Percentiles rank a stretch among this genome's conserved stretches.
Evolutionary conservation across 2,797 vertebrate genomes (phyloP).

Genomic region (Dendrocincla tyrannina): DNA sequence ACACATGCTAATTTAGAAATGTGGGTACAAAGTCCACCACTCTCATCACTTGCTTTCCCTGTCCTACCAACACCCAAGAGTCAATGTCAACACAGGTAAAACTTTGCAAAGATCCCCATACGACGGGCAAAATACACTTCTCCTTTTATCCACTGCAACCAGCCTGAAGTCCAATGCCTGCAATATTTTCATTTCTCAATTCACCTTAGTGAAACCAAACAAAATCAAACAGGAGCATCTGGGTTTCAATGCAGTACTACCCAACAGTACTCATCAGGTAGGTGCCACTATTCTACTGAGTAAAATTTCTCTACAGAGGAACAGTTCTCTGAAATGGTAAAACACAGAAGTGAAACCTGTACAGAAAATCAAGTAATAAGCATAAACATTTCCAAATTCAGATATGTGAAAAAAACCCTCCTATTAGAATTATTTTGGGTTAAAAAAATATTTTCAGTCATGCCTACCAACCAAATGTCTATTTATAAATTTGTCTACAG

Average conservation of each 20-base stretch:
- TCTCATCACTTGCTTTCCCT: conserved; percentile 23
- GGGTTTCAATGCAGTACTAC: background rate
- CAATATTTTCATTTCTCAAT: background rate
- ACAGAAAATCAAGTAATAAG: background rate
- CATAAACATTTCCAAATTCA: background rate
- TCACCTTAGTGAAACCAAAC: conserved; percentile 12
- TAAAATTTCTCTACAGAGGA: background rate
- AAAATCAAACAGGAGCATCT: background rate
- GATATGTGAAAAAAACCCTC: background rate
- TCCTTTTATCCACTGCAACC: background rate
- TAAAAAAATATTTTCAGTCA: background rate
- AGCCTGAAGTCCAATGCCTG: background rate
- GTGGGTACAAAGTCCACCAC: background rate
- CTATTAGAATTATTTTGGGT: background rate
- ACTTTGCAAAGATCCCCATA: background rate
- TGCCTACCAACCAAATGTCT: background rate
- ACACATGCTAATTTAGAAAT: background rate
- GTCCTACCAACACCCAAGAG: background rate
- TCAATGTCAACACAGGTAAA: conserved; percentile 23
- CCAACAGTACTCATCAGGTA: background rate
- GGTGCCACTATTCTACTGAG: background rate
- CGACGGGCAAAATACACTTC: background rate
- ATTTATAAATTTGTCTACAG: background rate
- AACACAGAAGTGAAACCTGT: background rate
- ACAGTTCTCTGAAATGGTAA: background rate